These are phyloP conservation scores for Sphyrna mokarran DNA, from an alignment of 2,113 vertebrate species.

Conservation along the genomic window DNA sequence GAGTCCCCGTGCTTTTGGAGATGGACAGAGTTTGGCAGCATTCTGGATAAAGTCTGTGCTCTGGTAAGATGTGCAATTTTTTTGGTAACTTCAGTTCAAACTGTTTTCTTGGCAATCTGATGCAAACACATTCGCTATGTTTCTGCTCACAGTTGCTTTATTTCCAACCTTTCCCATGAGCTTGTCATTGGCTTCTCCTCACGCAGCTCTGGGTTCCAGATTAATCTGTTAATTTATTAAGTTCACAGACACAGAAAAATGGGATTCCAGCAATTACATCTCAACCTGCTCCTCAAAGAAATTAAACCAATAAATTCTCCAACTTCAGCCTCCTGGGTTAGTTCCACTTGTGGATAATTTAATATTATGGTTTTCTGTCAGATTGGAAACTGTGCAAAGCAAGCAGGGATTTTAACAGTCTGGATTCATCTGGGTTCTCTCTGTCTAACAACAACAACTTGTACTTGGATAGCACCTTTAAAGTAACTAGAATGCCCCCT, in stretches of 20 bases:
- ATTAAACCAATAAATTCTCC: not conserved
- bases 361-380: not conserved
- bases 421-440: not conserved
- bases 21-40: not conserved
- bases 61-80: not conserved
- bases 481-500: not conserved
- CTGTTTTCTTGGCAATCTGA: not conserved
- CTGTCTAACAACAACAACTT: not conserved
- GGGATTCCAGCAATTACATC: not conserved
- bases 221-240: not conserved
- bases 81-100: not conserved
- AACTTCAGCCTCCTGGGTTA: not conserved
- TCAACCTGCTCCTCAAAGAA: not conserved
- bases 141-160: too few relatives aligned
- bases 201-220: not conserved
- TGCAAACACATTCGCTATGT: not conserved
- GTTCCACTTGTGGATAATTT: not conserved
- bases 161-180: not conserved
- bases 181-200: not conserved
- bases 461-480: not conserved
- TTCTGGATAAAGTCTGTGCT: not conserved
- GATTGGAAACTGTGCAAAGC: not conserved
- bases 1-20: not conserved
- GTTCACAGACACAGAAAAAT: not conserved
- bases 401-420: not conserved